Base-by-base conservation (phyloP, 2,888 invertebrate species). In the Synergus umbraculus region DNA sequence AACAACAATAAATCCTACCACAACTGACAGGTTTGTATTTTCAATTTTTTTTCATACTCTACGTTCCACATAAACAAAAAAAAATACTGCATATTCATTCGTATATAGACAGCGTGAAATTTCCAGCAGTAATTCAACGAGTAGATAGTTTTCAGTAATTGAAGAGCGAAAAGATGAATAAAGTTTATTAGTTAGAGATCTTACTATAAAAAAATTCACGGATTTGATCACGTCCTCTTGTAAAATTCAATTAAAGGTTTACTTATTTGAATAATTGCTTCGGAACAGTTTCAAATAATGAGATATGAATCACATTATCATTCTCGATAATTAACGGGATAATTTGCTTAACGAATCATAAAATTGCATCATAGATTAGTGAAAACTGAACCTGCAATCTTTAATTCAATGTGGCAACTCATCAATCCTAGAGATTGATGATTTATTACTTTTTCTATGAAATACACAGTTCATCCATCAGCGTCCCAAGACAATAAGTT, bases 381-480 rank as follows among this genome's bases (percentile, higher is more conserved):
- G 43, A 66, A 66, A 41, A 54, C 4, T 22, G 8, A 0, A n/a
- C 8, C 54, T 73, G n/a, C 13, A 18, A 44, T 54, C 37, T 73
- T 54, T 49, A 54, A 49, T 73, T 73, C 5, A 13, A 67, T 12
- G 46, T 22, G 13, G 22, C 22, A 46, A 12, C 5, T 54, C n/a
- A 54, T 73, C 37, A 54, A 41, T 73, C 37, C 12, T 2, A 54
- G 12, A 54, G 37, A 37, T 49, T 13, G 2, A 37, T 73, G 54
- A 73, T 73, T 73, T 54, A 73, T 73, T 73, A 49, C 54, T 2
- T 54, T 73, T 73, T 7, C 49, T 49, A 13, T n/a, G 29, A 46
- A 29, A 29, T 69, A 46, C 41, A 54, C n/a, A n/a, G 37, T 73
- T 73, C 54, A 73, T 73, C 73, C 73, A 73, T 73, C 73, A 73